Conservation (phyloP, 2,797 vertebrate species). For the Acanthis flammea region DNA sequence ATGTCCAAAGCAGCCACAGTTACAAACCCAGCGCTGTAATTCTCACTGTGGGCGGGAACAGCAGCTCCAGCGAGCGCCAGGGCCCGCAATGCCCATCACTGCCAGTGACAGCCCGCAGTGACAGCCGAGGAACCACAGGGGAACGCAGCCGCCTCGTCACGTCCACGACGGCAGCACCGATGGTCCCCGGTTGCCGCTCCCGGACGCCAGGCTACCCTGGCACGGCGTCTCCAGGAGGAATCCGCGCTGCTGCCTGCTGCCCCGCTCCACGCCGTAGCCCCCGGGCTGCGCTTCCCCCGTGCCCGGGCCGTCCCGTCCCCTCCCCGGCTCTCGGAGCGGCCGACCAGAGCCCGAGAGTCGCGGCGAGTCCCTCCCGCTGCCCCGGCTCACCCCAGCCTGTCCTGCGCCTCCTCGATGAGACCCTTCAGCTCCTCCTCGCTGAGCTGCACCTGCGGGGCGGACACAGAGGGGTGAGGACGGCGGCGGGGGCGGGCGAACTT, state of each 20-base stretch:
- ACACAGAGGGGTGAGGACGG: neutral
- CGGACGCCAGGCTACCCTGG: rapidly evolving
- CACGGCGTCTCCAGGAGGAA: rapidly evolving
- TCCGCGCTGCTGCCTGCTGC: rapidly evolving
- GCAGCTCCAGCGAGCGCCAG: neutral
- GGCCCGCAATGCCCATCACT: rapidly evolving
- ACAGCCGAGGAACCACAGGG: rapidly evolving
- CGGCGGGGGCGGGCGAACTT: rapidly evolving
- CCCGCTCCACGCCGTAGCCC: neutral
- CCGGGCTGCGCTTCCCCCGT: neutral
- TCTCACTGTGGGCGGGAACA: rapidly evolving
- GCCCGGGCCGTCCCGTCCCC: neutral
- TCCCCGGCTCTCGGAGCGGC: neutral
- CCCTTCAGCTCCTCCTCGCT: constrained; percentile 76
- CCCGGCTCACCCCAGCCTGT: constrained; percentile 72
- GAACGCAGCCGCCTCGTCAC: rapidly evolving
- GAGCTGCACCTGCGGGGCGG: constrained; percentile 71
- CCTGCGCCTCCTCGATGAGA: constrained; percentile 75
- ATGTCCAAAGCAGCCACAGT: rapidly evolving
- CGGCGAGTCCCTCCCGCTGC: neutral
- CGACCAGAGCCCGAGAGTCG: neutral
- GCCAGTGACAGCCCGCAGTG: neutral
- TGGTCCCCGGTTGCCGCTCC: too few relatives aligned
- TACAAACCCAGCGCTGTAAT: neutral
- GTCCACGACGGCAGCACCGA: neutral